Evolutionary conservation across 2,113 vertebrate species (phyloP).

Genomic region (Cyrtonyx montezumae): DNA sequence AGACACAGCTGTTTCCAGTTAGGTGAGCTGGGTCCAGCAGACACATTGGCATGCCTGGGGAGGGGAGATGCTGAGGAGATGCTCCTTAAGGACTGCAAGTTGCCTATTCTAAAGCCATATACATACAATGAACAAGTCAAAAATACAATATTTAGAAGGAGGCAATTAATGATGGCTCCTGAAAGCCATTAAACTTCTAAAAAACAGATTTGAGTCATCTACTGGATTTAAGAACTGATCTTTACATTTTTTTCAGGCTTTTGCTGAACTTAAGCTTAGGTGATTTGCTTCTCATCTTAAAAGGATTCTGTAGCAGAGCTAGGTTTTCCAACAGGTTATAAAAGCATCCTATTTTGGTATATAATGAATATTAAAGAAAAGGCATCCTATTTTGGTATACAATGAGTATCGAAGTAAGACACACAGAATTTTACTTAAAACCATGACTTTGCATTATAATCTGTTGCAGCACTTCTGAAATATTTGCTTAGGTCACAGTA

Average conservation of each 20-base stretch:
- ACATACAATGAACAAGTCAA: background rate
- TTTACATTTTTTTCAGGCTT: background rate
- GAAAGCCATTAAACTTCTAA: background rate
- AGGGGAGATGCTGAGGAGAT: background rate
- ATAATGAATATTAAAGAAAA: background rate
- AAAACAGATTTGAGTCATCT: background rate
- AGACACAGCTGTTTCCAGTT: background rate
- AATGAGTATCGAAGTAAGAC: background rate
- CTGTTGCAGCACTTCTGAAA: background rate
- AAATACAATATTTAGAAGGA: background rate
- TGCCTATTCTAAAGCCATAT: background rate
- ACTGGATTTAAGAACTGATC: background rate
- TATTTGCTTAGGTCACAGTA: background rate
- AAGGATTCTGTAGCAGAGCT: background rate
- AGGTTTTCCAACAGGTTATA: background rate
- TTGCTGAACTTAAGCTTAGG: background rate
- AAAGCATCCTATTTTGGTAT: background rate
- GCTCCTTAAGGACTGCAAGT: background rate
- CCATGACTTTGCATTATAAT: background rate
- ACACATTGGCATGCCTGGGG: rapidly evolving
- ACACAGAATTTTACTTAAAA: background rate
- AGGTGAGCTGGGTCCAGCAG: background rate
- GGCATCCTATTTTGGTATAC: background rate
- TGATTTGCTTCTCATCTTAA: background rate
- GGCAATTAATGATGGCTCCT: background rate